Conservation (phyloP, 2,113 vertebrate genomes). For the Chaetorhynchus papuensis region DNA sequence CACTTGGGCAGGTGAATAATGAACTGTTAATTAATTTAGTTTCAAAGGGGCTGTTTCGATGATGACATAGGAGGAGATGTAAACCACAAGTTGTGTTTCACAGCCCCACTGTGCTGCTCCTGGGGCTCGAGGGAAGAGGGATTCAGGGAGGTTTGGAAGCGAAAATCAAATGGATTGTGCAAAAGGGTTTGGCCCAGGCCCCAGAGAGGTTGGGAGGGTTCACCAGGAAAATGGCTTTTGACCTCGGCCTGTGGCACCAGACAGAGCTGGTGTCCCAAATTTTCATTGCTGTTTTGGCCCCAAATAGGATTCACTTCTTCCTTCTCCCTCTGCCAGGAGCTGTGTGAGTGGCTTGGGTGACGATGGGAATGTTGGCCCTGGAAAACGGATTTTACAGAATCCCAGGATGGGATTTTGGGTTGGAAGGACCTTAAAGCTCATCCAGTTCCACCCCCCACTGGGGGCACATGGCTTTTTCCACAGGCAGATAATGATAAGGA, state of each 20-base stretch:
- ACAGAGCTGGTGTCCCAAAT: background rate
- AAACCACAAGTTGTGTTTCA: background rate
- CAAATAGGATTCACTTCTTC: background rate
- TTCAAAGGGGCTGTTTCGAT: fast-evolving
- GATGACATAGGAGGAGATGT: fast-evolving
- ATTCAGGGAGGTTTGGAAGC: background rate
- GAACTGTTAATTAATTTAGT: background rate
- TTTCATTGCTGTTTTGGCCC: background rate
- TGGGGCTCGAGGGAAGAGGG: no score
- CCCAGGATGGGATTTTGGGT: background rate
- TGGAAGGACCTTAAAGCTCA: background rate
- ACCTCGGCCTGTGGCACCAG: background rate
- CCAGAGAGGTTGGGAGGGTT: background rate
- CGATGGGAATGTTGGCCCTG: background rate
- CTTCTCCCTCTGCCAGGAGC: background rate
- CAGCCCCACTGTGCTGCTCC: background rate
- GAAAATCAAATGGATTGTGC: background rate
- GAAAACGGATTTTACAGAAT: background rate
- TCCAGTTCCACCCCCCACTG: background rate
- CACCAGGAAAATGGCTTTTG: background rate
- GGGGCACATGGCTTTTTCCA: fast-evolving
- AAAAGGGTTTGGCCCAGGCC: no score
- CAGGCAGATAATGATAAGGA: no score
- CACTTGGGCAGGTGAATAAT: background rate
- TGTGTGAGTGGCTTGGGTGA: background rate